These are phyloP conservation scores for Eidolon helvum DNA, from an alignment of 2,113 vertebrate genomes.

Conservation along the genomic window DNA sequence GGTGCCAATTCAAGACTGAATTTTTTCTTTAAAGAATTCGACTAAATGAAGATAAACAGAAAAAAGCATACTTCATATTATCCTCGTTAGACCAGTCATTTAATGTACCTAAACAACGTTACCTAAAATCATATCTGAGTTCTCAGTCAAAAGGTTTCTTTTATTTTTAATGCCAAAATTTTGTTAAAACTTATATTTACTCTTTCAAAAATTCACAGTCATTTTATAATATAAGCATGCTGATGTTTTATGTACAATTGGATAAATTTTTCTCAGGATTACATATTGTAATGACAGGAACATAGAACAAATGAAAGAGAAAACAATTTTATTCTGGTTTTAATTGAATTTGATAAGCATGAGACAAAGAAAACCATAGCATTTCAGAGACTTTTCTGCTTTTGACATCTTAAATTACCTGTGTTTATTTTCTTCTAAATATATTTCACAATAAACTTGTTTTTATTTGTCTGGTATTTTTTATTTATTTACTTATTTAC, in stretches of 20 bases:
- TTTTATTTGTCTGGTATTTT: neutral
- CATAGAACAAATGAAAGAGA: neutral
- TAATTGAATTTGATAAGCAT: neutral
- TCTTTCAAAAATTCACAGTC: neutral
- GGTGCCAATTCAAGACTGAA: neutral
- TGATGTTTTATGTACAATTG: neutral
- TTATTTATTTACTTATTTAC: too few relatives aligned
- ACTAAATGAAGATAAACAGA: neutral
- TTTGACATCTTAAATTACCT: neutral
- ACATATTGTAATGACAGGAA: neutral
- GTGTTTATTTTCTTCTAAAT: neutral
- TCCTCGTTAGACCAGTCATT: neutral
- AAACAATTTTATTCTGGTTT: neutral
- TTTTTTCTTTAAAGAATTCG: neutral
- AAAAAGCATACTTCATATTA: neutral
- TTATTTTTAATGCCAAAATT: neutral
- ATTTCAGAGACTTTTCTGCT: neutral
- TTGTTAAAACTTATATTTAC: neutral
- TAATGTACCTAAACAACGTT: neutral
- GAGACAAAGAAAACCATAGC: conserved; percentile 44
- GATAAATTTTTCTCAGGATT: neutral
- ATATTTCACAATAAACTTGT: neutral
- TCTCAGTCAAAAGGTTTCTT: neutral
- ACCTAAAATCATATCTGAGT: neutral
- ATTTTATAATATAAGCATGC: neutral